Conservation (phyloP, 2,113 vertebrate species). For the Tragelaphus strepsiceros region DNA sequence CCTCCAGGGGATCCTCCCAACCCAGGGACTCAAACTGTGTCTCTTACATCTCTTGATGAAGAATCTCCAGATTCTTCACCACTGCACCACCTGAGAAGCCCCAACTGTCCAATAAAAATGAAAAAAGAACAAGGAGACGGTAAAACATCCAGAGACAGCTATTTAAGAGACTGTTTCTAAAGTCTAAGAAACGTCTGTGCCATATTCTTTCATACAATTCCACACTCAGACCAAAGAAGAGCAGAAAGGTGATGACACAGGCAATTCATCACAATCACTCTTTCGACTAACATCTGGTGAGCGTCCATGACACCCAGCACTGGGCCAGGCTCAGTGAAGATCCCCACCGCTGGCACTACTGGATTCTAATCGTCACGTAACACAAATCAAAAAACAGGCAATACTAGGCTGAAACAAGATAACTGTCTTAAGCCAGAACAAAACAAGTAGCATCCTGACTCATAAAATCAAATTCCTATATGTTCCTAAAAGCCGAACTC, state of each 20-base stretch:
- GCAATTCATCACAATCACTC: background rate
- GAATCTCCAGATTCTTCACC: background rate
- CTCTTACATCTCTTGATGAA: background rate
- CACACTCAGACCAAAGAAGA: background rate
- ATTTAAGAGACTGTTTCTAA: background rate
- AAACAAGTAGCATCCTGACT: background rate
- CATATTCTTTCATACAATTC: background rate
- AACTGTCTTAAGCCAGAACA: background rate
- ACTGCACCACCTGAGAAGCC: background rate
- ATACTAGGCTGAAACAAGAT: background rate
- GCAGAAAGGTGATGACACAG: background rate
- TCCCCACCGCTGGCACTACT: background rate
- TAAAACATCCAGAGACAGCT: background rate
- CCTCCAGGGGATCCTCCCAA: background rate
- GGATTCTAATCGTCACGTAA: background rate
- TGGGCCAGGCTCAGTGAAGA: background rate
- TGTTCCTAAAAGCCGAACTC: background rate
- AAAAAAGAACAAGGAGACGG: background rate
- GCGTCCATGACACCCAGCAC: rapidly evolving
- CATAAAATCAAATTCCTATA: background rate
- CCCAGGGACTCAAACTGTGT: background rate
- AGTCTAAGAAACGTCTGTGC: background rate
- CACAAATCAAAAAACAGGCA: background rate
- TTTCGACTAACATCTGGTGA: background rate
- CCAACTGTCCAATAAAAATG: background rate